Evolutionary conservation across 2,113 vertebrate genomes (phyloP).

Genomic region (Mola mola): DNA sequence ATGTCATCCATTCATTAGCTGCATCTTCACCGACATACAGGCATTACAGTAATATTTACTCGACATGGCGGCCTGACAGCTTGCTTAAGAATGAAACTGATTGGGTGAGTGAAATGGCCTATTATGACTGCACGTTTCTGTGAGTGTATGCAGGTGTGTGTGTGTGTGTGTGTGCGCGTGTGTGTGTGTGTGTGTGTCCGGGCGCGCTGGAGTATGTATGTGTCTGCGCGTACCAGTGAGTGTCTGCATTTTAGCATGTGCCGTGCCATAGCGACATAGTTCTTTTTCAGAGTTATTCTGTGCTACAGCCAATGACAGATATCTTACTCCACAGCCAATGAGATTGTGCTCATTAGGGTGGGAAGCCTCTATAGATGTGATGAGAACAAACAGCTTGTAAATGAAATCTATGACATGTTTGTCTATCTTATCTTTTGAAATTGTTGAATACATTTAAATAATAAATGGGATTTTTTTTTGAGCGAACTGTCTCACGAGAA

Average conservation of each 20-base stretch:
- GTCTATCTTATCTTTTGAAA: constrained; percentile 82
- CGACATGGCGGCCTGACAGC: constrained; percentile 71
- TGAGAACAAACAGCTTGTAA: constrained; percentile 77
- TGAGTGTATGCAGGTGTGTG: constrained; percentile 28
- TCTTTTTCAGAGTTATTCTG: constrained; percentile 68
- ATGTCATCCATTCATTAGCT: constrained; percentile 76
- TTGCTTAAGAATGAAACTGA: constrained; percentile 71
- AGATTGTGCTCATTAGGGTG: constrained; percentile 68
- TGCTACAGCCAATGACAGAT: constrained; percentile 72
- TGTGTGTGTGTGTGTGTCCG: constrained; percentile 50
- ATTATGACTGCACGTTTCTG: constrained; percentile 58
- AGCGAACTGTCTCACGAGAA: constrained; percentile 65
- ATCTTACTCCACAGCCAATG: constrained; percentile 76
- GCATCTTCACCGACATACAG: constrained; percentile 68
- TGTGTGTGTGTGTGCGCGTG: constrained; percentile 28
- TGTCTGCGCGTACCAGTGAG: constrained; percentile 51
- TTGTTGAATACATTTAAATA: constrained; percentile 85
- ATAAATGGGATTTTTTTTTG: constrained; percentile 84
- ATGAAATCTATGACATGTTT: constrained; percentile 79
- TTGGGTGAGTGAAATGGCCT: constrained; percentile 65
- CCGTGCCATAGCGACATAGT: constrained; percentile 69
- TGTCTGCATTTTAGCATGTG: constrained; percentile 78
- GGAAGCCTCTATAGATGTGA: constrained; percentile 59
- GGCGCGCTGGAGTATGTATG: too few species aligned
- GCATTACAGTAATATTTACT: constrained; percentile 77